phyloP scores from a whole-genome alignment of 2,797 vertebrate species.

The Karalla daura region DNA sequence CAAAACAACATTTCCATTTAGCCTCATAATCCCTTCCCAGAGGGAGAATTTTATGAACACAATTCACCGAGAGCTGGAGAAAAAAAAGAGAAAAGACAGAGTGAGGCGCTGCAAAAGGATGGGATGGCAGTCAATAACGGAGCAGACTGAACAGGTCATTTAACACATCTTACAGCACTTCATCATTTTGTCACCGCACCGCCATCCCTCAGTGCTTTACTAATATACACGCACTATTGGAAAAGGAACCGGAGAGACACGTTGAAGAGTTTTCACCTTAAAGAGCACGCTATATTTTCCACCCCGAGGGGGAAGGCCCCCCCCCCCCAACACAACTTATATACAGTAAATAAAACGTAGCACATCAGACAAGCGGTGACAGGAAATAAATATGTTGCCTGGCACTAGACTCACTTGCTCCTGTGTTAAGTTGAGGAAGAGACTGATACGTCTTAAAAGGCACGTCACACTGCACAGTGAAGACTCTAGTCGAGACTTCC shows the following conservation, averaged over 20 bases:
- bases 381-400: not conserved
- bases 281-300: not conserved
- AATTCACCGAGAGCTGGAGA: not conserved
- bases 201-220: not conserved
- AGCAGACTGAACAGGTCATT: slow-evolving; percentile 39
- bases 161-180: slow-evolving; percentile 18
- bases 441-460: slow-evolving; percentile 6
- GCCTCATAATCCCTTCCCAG: not conserved
- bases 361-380: not conserved
- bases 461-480: not conserved
- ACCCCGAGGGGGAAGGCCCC: not conserved
- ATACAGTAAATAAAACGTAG: slow-evolving; percentile 20
- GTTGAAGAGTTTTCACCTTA: not conserved
- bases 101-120: not conserved
- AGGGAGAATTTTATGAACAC: slow-evolving; percentile 5
- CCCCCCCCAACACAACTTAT: not conserved
- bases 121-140: not conserved
- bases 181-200: slow-evolving; percentile 41
- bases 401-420: slow-evolving; percentile 3
- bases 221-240: slow-evolving; percentile 45
- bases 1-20: not conserved
- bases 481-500: not conserved
- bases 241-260: slow-evolving; percentile 34
- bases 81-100: too few relatives aligned
- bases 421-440: slow-evolving; percentile 3